Conservation (phyloP, 2,113 vertebrate species). For the Talpa occidentalis region DNA sequence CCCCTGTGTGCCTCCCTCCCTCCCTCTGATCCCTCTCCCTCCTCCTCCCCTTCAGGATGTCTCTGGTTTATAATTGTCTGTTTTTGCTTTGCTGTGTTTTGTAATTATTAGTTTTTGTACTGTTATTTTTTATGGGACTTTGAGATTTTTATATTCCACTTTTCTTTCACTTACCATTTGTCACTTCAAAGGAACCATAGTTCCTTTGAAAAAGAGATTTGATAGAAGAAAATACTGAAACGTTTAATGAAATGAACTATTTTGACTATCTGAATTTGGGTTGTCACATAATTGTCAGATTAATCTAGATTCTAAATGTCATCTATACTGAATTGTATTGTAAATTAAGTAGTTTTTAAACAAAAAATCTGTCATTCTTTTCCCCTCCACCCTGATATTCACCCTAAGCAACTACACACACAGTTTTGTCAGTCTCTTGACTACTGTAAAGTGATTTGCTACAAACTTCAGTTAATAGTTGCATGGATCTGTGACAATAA, state of each 20-base stretch:
- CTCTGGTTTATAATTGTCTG: too few species aligned
- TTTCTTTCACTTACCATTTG: neutral
- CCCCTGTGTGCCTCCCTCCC: too few species aligned
- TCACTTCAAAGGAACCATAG: neutral
- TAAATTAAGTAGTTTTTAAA: constrained; percentile 27
- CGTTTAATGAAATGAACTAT: neutral
- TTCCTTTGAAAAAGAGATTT: constrained; percentile 28
- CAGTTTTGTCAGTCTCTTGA: neutral
- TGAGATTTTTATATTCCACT: neutral
- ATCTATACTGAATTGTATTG: constrained; percentile 1
- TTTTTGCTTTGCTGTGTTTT: too few species aligned
- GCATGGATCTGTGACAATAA: neutral
- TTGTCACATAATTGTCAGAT: neutral
- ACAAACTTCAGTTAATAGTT: constrained; percentile 48
- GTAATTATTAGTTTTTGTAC: too few species aligned
- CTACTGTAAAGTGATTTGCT: neutral
- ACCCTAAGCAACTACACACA: neutral
- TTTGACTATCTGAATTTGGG: neutral
- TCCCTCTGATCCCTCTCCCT: too few species aligned
- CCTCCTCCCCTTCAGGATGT: too few species aligned
- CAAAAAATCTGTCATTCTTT: neutral
- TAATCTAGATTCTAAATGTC: neutral
- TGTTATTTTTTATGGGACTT: too few species aligned
- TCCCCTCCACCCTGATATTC: neutral
- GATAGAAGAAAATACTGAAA: neutral